Base-by-base conservation (phyloP, 2,888 invertebrate genomes). In the Drosophila hawaiiensis region DNA sequence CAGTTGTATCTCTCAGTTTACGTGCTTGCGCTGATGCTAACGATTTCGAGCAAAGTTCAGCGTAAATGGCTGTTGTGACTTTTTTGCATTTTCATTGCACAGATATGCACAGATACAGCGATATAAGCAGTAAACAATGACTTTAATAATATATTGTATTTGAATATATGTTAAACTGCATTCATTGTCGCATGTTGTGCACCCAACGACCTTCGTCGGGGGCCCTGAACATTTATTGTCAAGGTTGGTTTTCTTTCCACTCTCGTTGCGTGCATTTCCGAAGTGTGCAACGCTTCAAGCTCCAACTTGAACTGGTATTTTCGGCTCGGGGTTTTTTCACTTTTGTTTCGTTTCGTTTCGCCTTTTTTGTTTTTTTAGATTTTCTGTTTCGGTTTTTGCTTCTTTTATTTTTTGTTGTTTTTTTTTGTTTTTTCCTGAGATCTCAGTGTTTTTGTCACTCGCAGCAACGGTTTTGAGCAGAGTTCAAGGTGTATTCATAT, bases 141-240 rank as follows among this genome's bases (percentile, higher is more conserved):
- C 62, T 56, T 75, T 73, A 69, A 78, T 78, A 76, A 70, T 74
- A 70, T 74, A 70, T 69, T 58, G 47, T 68, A 70, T 80, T 71
- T 68, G 61, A 70, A 69, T 73, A 68, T 73, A 68, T 63, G 68
- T 66, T 78, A 65, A 83, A 73, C 70, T 84, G 86, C 86, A 84
- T 81, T 86, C 78, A 82, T 82, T 80, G 82, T 73, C 73, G 83
- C 80, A 77, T 80, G 71, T 74, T 75, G 78, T 85, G 84, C 84
- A 87, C 77, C 80, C 74, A 72, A 41, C 83, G 78, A 85, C 85
- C 85, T 85, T 86, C 85, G 61, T 49, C 55, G 66, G 53, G 37
- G 83, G 83, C 87, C 87, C 89, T 88, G 89, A 88, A 86, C 79
- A 69, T 88, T 84, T 82, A 83, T 86, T 88, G 88, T 84, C 87